Percentiles rank a stretch among this genome's conserved stretches.
phyloP scores from a whole-genome alignment of 2,113 vertebrate species.

The Nothoprocta pentlandii region DNA sequence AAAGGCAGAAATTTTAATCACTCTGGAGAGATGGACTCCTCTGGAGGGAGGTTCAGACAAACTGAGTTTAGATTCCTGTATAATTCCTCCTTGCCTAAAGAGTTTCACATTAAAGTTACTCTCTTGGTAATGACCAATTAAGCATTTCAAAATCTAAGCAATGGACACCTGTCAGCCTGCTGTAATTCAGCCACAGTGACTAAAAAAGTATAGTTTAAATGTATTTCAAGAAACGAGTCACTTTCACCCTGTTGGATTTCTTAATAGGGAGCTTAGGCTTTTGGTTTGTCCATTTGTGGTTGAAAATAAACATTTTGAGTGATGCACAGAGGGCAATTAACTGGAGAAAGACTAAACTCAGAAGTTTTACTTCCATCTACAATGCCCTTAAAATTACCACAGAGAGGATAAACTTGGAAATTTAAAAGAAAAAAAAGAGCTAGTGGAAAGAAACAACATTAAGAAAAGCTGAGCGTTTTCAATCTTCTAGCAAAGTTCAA shows the following conservation, averaged over 20 bases:
- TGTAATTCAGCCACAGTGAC: not conserved
- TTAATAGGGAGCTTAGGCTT: not conserved
- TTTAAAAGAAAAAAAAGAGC: not conserved
- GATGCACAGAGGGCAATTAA: not conserved
- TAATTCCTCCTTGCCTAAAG: not conserved
- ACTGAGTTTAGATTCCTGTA: not conserved
- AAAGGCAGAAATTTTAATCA: not conserved
- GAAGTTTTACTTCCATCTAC: not conserved
- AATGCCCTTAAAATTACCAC: not conserved
- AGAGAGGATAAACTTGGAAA: not conserved
- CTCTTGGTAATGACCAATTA: not conserved
- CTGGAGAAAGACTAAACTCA: not conserved
- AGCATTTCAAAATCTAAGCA: not conserved
- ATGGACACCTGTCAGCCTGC: too few relatives aligned
- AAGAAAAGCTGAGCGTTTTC: not conserved
- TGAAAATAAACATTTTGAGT: not conserved
- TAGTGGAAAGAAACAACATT: not conserved
- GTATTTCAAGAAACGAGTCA: not conserved
- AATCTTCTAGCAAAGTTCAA: not conserved
- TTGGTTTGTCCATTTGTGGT: not conserved
- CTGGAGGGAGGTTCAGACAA: not conserved
- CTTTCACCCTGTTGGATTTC: not conserved
- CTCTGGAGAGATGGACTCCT: not conserved
- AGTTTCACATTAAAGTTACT: not conserved
- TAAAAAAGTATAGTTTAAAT: not conserved